A percentile compares a stretch with the other conserved stretches of the same genome.
These are phyloP conservation scores for Trichacis sp. DNA, from an alignment of 2,888 invertebrate species.

Conservation along the genomic window DNA sequence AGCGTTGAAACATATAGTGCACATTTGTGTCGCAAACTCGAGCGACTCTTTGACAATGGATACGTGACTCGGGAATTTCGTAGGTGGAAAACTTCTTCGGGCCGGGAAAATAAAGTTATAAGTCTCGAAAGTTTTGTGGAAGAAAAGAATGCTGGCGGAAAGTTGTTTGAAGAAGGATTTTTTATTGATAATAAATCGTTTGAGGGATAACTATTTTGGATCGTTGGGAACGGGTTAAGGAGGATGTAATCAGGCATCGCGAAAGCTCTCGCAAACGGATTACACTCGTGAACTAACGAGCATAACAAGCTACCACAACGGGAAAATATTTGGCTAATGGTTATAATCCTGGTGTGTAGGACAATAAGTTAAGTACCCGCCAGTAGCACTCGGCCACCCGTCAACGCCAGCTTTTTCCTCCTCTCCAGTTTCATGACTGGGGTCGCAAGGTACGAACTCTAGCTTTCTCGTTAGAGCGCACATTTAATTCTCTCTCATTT, in stretches of 20 bases:
- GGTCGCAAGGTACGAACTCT: conserved; percentile 34
- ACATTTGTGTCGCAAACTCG: neutral
- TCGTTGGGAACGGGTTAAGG: conserved; percentile 19
- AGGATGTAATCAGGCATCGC: conserved; percentile 50
- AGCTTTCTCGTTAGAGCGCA: conserved; percentile 27
- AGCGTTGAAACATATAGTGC: too few relatives aligned
- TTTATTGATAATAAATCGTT: neutral
- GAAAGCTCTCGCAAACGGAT: conserved; percentile 49
- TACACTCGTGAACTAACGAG: conserved; percentile 56
- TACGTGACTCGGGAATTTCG: conserved; percentile 3
- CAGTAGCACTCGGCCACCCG: conserved; percentile 59
- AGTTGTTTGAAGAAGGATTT: neutral
- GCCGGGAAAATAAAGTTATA: neutral
- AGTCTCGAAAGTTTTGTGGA: neutral
- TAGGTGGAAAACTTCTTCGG: neutral
- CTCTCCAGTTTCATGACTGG: conserved; percentile 23
- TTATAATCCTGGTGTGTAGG: conserved; percentile 59
- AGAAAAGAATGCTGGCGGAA: neutral
- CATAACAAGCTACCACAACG: conserved; percentile 56
- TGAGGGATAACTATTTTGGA: too few relatives aligned
- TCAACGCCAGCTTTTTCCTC: conserved; percentile 50
- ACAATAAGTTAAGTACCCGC: conserved; percentile 62
- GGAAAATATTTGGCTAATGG: conserved; percentile 61
- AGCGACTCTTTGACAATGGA: neutral
- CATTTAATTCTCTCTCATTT: conserved; percentile 21